Percentiles rank a stretch among this genome's conserved stretches.
Evolutionary conservation across 2,113 vertebrate genomes (phyloP).

Genomic region (Heterotilapia buettikoferi): DNA sequence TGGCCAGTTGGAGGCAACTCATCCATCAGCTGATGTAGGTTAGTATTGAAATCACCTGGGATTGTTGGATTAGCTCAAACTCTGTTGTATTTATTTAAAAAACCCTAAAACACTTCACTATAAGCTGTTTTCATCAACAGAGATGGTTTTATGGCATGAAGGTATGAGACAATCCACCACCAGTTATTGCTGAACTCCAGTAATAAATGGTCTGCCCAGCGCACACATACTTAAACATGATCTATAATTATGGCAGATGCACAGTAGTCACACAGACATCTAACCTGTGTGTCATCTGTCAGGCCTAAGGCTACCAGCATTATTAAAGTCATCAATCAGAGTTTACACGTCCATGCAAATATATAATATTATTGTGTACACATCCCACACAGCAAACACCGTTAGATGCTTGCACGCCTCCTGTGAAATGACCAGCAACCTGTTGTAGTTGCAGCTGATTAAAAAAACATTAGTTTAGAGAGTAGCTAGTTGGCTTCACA

Average conservation of each 20-base stretch:
- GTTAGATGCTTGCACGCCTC: rapidly evolving
- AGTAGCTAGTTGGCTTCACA: neutral
- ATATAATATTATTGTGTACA: neutral
- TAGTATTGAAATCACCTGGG: neutral
- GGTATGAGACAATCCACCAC: neutral
- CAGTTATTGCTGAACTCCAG: neutral
- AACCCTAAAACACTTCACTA: neutral
- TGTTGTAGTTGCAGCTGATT: neutral
- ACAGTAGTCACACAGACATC: neutral
- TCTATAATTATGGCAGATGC: neutral
- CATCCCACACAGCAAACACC: neutral
- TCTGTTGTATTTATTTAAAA: neutral
- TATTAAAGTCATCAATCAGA: conserved; percentile 30
- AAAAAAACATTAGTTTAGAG: neutral
- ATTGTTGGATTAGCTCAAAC: neutral
- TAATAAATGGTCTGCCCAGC: neutral
- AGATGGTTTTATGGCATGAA: neutral
- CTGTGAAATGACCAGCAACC: neutral
- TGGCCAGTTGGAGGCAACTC: neutral
- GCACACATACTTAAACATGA: neutral
- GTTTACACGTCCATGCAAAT: neutral
- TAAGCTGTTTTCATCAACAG: neutral
- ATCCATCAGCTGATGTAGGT: neutral
- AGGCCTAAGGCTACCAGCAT: neutral
- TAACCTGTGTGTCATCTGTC: neutral